Conservation (phyloP, 2,797 vertebrate genomes). For the Rhinatrema bivittatum region DNA sequence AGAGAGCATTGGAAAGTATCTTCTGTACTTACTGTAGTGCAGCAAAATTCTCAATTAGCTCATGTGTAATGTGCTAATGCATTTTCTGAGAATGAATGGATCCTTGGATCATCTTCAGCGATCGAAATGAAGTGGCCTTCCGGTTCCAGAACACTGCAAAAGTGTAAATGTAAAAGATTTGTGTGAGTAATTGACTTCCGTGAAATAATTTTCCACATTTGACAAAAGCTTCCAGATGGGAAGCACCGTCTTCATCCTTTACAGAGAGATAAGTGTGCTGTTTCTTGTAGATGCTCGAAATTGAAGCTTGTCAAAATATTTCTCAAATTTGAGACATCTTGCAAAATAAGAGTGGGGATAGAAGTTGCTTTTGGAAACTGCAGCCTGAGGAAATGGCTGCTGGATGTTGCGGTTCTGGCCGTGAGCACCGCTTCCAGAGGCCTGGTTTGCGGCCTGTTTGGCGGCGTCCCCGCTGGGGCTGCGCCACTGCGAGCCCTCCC, state of each 20-base stretch:
- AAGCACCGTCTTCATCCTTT: neutral
- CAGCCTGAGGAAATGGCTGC: too few relatives aligned
- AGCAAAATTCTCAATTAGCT: neutral
- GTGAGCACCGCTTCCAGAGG: too few relatives aligned
- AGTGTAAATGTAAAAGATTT: slow-evolving; percentile 10
- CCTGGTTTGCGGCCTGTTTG: too few relatives aligned
- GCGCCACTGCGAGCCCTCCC: too few relatives aligned
- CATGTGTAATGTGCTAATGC: slow-evolving; percentile 2
- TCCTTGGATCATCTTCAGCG: slow-evolving; percentile 11
- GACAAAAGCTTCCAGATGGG: neutral
- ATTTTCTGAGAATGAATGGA: slow-evolving; percentile 23
- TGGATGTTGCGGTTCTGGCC: too few relatives aligned
- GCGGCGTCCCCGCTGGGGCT: too few relatives aligned
- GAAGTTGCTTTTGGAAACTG: neutral
- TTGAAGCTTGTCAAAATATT: too few relatives aligned
- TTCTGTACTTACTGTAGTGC: neutral
- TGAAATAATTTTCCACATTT: slow-evolving; percentile 9
- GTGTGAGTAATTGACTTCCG: neutral
- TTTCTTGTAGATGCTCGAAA: too few relatives aligned
- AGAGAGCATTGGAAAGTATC: neutral
- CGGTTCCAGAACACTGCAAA: slow-evolving; percentile 4
- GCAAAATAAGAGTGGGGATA: too few relatives aligned
- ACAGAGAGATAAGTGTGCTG: neutral
- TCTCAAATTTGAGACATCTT: too few relatives aligned
- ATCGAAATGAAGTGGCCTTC: neutral